These are phyloP conservation scores for Lithobates sylvaticus DNA, from an alignment of 2,797 vertebrate species.

Conservation along the genomic window DNA sequence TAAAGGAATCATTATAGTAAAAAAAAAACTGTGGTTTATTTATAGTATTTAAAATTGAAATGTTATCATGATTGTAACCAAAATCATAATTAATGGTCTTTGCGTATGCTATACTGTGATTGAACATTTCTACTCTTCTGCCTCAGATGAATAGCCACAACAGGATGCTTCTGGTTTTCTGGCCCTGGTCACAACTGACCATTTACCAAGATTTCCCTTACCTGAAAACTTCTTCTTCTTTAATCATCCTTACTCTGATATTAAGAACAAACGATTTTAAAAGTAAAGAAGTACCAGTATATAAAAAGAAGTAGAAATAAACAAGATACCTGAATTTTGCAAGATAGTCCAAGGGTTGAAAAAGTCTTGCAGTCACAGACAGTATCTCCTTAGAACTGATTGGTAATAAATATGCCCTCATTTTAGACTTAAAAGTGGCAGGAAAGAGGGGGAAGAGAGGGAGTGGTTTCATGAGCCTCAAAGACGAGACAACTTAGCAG, in stretches of 20 bases:
- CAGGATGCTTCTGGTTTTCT: not conserved
- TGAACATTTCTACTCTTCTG: not conserved
- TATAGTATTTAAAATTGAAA: too few relatives aligned
- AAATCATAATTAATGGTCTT: too few relatives aligned
- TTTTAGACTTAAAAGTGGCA: conserved; percentile 46
- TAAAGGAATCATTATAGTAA: too few relatives aligned
- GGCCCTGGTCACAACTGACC: not conserved
- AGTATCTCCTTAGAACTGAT: conserved; percentile 2
- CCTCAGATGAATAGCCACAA: not conserved
- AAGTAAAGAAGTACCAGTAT: not conserved
- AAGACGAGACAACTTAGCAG: not conserved
- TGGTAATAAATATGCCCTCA: conserved; percentile 27
- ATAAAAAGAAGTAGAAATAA: not conserved
- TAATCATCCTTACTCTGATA: not conserved
- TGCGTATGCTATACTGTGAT: too few relatives aligned
- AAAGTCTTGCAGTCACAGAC: not conserved
- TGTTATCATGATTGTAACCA: too few relatives aligned
- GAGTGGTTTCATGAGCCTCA: conserved; percentile 38
- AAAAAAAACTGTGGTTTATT: too few relatives aligned
- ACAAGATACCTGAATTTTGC: not conserved
- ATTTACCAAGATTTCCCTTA: not conserved
- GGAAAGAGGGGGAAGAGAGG: conserved; percentile 49
- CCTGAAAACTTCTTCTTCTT: not conserved
- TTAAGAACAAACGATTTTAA: not conserved
- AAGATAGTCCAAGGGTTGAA: not conserved